Conservation (phyloP, 1,140 invertebrate genomes). For the Drosophila auraria region DNA sequence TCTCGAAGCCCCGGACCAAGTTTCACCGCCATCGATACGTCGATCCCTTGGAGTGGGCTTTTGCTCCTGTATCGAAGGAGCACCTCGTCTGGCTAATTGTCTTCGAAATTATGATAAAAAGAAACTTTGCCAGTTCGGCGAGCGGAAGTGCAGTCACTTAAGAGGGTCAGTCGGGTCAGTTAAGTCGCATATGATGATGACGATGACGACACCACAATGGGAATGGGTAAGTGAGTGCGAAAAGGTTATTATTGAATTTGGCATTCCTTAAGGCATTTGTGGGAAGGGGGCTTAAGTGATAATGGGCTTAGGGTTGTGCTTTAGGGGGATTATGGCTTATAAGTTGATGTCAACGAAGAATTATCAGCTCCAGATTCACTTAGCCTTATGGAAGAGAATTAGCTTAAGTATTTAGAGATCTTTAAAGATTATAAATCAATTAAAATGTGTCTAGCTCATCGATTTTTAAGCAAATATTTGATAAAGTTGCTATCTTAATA, state of each 20-base stretch:
- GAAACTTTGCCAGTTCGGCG: slow-evolving; percentile 55
- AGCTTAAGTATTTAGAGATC: not conserved
- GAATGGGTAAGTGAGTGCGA: slow-evolving; percentile 30
- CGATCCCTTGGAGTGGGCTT: not conserved
- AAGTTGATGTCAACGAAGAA: not conserved
- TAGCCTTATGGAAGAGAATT: not conserved
- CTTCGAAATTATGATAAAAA: slow-evolving; percentile 83
- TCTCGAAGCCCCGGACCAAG: slow-evolving; percentile 53
- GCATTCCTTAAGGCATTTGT: not conserved
- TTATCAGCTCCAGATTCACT: not conserved
- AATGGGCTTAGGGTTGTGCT: slow-evolving; percentile 7
- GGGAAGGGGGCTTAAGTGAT: not conserved
- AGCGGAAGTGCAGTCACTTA: slow-evolving; percentile 52
- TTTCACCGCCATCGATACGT: slow-evolving; percentile 67
- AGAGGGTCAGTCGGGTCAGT: slow-evolving; percentile 70
- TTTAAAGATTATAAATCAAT: not conserved
- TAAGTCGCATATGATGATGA: slow-evolving; percentile 25
- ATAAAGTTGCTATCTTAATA: not conserved
- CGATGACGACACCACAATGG: slow-evolving; percentile 1
- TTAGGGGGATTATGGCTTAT: not conserved
- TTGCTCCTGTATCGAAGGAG: slow-evolving; percentile 19
- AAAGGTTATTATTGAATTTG: slow-evolving; percentile 33
- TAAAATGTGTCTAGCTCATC: no score
- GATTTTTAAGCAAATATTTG: not conserved
- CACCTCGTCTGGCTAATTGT: slow-evolving; percentile 73